Evolutionary conservation across 92 coral and sea anemone species (phyloP), one percentile per base, ranked within the genome.

Genomic region (Porites cylindrica): DNA sequence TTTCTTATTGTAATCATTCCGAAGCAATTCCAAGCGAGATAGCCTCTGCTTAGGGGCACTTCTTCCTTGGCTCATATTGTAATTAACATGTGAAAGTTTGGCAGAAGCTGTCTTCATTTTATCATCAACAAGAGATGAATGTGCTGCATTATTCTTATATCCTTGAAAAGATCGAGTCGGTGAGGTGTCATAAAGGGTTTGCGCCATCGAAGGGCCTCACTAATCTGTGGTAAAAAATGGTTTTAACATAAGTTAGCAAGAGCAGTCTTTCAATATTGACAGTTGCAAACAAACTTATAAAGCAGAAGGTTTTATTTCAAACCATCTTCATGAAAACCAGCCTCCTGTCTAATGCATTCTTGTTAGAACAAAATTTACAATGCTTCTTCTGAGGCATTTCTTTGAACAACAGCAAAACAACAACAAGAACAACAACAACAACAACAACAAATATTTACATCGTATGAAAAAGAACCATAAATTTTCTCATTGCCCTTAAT

Each of bases 1-100:
- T 88, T 91, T 95, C 85, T 94, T 91, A 66, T 87, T 95, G 77
- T 82, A 95, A 76, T 97, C 91, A 70, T 86, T 84, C 78, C 90
- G 92, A 82, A 97, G 95, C 47, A 97, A 70, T 76, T 95, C 95
- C 58, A 97, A 89, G 6, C 95, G 96, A 51, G 99, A 93, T 6
- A 89, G 66, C 86, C 91, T 91, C 84, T 88, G 76, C 54, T 86
- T 90, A 5, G 87, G 85, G 19, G 78, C 53, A 61, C 59, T 79
- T 63, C 76, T 72, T 8, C 82, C 88, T 66, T 75, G 78, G 24
- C 90, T 88, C 98, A 94, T 94, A 62, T 78, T 88, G 79, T 91
- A 79, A 63, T 82, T 56, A 60, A 78, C 86, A 70, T 38, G 76
- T 63, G 72, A 85, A 43, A 20, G 23, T 8, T 83, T 73, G 1